Evolutionary conservation across 2,888 invertebrate genomes (phyloP).

Genomic region (Trichopoda pennipes): DNA sequence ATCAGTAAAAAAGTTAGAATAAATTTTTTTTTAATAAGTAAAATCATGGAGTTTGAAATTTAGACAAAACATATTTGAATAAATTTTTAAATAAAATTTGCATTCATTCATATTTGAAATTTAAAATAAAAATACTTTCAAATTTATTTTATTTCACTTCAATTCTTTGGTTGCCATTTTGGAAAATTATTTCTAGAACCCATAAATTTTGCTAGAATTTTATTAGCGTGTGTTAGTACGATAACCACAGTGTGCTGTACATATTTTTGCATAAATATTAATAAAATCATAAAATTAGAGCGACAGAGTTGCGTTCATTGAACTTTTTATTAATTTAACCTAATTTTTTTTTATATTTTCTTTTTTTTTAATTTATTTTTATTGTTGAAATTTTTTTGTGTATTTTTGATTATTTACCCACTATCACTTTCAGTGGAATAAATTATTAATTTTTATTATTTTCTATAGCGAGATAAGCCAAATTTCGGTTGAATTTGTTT

Average conservation of each 20-base stretch:
- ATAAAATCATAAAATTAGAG: background rate
- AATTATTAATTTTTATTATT: background rate
- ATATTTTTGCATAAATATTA: background rate
- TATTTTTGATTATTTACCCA: conserved; percentile 8
- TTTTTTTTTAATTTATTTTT: conserved; percentile 27
- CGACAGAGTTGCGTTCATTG: conserved; percentile 53
- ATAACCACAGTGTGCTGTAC: background rate
- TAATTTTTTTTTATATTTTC: conserved; percentile 34
- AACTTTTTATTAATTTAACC: conserved; percentile 60
- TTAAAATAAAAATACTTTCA: too few species aligned
- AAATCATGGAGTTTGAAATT: too few species aligned
- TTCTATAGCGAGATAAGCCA: background rate
- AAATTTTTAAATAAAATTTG: too few species aligned
- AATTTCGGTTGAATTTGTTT: background rate
- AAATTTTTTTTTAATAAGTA: background rate
- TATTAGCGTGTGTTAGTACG: background rate
- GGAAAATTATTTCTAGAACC: background rate
- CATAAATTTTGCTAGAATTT: background rate
- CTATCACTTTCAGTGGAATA: conserved; percentile 47
- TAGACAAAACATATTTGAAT: too few species aligned
- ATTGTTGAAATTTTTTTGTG: background rate
- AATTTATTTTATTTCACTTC: too few species aligned
- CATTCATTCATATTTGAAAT: too few species aligned
- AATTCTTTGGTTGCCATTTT: background rate
- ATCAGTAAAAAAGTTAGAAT: too few species aligned